Evolutionary conservation across 1,140 invertebrate genomes (phyloP), one percentile per base, ranked within the genome.

Genomic region (Sinonovacula constricta): DNA sequence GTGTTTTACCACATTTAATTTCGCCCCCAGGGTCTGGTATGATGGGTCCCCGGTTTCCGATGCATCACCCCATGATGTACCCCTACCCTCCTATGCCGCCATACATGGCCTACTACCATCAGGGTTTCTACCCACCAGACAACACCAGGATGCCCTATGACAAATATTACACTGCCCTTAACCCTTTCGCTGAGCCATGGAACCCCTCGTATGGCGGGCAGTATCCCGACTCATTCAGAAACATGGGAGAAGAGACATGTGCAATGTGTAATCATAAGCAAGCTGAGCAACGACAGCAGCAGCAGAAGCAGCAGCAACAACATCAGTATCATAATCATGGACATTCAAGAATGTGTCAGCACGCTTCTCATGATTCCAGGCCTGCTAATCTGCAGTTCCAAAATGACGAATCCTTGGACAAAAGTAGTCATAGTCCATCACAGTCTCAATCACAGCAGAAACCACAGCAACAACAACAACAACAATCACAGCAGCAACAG

Each of bases 11-110:
- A n/a, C n/a, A n/a, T n/a, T n/a, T n/a, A n/a, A n/a, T n/a, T n/a
- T n/a, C n/a, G n/a, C n/a, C n/a, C n/a, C n/a, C 70, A 63, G 70
- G 70, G 15, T 5, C 62, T 2, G 63, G 49, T 5, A 76, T 76
- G 72, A 76, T 76, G 72, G 62, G 62, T 18, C 72, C 62, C 10
- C 24, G 72, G 45, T 76, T 67, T 56, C 59, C 72, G 2, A 67
- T 76, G 72, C 63, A 76, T 14, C 63, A 76, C 15, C 72, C 62
- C 1, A 67, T 76, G 62, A 76, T 76, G 72, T 76, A 76, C 54
- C 63, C 72, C 15, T 76, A 66, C 63, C 62, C 62, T 45, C 5
- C 62, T 7, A 65, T 76, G 49, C 70, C 49, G 15, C 72, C 72
- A 5, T 76, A 67, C 34, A 66, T 67, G 62, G 3, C 68, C 0